Evolutionary conservation across 2,113 vertebrate genomes (phyloP), one percentile per base, ranked within the genome.

Genomic region (Suncus etruscus): DNA sequence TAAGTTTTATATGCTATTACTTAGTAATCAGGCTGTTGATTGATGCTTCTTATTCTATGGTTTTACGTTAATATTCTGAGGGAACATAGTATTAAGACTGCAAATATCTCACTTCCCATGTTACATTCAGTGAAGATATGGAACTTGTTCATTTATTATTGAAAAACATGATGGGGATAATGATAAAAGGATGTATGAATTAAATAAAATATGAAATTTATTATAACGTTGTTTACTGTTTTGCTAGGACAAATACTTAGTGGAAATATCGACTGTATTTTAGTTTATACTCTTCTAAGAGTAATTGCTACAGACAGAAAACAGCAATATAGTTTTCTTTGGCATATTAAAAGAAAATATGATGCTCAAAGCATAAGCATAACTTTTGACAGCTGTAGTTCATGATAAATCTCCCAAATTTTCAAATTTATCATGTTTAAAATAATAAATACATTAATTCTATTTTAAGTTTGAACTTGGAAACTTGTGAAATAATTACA

Each of bases 341-440:
- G 86, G 27, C 83, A 94, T 95, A 96, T 51, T 69, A 83, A 94
- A 83, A 84, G 47, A 45, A 93, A 79, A 65, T n/a, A 75, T 70
- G 69, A 70, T 48, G 58, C 1, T 0, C 0, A 85, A 76, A 86
- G 5, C 5, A 39, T 39, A 61, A 72, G 95, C 94, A 91, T 18
- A 14, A 61, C 58, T 74, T 48, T 90, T 93, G 86, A 39, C 79
- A 93, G 51, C 70, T 87, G 77, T n/a, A 93, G 45, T 86, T 97
- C 78, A 92, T 95, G 83, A 96, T 97, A 75, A 77, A 91, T 90
- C 96, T 97, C 88, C 83, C 92, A 91, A 95, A 72, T 91, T 77
- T 95, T 94, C 92, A 90, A 86, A 97, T 97, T 97, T 96, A 96
- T 97, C 96, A 96, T 95, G 95, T 97, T 97, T 96, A 97, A 94